A percentile compares a stretch with the other conserved stretches of the same genome.
These are phyloP conservation scores for Dicycla oo DNA, from an alignment of 2,888 invertebrate genomes.

Conservation along the genomic window DNA sequence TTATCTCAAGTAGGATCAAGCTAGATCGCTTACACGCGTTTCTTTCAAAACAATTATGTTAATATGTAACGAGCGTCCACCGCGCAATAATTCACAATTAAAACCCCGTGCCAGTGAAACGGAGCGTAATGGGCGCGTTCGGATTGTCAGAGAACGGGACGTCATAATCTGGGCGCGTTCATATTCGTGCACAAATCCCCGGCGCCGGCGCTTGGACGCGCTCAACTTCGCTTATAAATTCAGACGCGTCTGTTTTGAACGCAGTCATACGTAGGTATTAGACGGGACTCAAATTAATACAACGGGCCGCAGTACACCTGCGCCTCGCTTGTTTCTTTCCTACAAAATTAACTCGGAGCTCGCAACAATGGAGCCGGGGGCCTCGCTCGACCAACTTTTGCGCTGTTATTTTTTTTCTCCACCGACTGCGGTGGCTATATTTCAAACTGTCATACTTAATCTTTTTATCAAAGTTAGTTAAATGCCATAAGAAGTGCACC, in stretches of 20 bases:
- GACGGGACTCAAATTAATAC: constrained; percentile 88
- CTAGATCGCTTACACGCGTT: constrained; percentile 82
- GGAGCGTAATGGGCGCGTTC: constrained; percentile 75
- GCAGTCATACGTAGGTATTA: constrained; percentile 87
- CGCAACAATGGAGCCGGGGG: constrained; percentile 84
- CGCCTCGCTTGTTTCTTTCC: constrained; percentile 87
- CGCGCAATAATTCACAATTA: constrained; percentile 85
- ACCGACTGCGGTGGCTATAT: constrained; percentile 87
- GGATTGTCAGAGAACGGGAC: constrained; percentile 73
- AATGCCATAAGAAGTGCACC: constrained; percentile 88
- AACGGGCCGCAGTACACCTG: constrained; percentile 83
- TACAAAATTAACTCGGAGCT: constrained; percentile 87
- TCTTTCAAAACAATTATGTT: constrained; percentile 88
- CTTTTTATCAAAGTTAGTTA: constrained; percentile 91
- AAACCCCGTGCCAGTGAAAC: constrained; percentile 72
- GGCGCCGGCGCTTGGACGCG: constrained; percentile 74
- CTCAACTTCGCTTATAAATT: constrained; percentile 84
- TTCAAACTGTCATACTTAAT: constrained; percentile 91
- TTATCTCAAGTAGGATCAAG: constrained; percentile 85
- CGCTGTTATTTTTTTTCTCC: constrained; percentile 85
- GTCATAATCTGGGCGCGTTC: constrained; percentile 84
- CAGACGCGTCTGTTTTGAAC: constrained; percentile 82
- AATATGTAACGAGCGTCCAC: constrained; percentile 76
- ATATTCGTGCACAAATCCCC: constrained; percentile 78
- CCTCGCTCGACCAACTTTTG: constrained; percentile 82